Evolutionary conservation across 2,797 vertebrate species (phyloP), one percentile per base, ranked within the genome.

Genomic region (Coregonus sp.): DNA sequence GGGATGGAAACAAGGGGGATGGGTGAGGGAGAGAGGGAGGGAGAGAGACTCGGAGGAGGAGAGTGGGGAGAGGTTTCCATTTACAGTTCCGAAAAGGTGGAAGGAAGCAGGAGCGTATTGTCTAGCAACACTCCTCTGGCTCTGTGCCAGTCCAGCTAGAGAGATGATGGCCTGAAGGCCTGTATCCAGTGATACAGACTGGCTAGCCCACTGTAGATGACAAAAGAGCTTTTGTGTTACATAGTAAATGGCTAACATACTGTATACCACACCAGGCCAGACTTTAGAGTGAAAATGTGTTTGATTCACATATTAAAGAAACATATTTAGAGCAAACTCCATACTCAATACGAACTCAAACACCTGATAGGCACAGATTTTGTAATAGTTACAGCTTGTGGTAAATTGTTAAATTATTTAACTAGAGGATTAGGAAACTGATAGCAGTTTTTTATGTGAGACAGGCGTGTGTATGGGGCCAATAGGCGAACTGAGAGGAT

Each of bases 321-420:
- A 66, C 18, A 29, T 40, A 52, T 67, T 14, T 25, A 63, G 25
- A 66, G 40, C 61, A 33, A 54, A 3, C 35, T 11, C 9, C 9
- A 7, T 7, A 40, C 37, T 40, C 6, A 40, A 40, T 40, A 67
- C 52, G n/a, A 37, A 74, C 74, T 61, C 40, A 47, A 47, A 47
- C 40, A 31, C 50, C 51, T 51, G 61, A 81, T 75, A 75, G 66
- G 40, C 59, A 47, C 68, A 50, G 40, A 47, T 73, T 61, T 61
- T 35, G 50, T 52, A 59, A 69, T 61, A 63, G 25, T 47, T 3
- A 47, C 2, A 47, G 40, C n/a, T 11, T 61, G 65, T 29, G 37
- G 40, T 47, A 68, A 31, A 66, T 66, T 31, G 12, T 29, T 33
- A 12, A 31, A 14, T 14, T 33, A 33, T 14, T 3, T 66, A 4